Evolutionary conservation across 2,888 invertebrate genomes (phyloP).

Genomic region (Drosophila kokeensis): DNA sequence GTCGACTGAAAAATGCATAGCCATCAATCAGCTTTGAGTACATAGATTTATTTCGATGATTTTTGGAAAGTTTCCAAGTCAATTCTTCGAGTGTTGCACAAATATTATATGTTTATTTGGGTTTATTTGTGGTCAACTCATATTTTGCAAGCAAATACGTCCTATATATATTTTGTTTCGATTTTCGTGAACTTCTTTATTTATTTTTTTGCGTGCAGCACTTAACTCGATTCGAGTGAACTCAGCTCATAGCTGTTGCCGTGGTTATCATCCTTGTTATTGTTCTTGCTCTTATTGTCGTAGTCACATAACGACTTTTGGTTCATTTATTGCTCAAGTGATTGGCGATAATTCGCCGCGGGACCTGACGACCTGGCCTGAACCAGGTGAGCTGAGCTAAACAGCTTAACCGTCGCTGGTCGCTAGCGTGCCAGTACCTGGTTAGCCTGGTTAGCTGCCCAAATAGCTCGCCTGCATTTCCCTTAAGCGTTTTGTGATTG

Average conservation of each 20-base stretch:
- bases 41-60: not conserved
- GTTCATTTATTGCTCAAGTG: constrained; percentile 71
- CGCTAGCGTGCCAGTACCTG: not conserved
- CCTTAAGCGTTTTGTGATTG: constrained; percentile 57
- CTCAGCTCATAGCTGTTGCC: constrained; percentile 24
- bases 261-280: constrained; percentile 10
- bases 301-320: constrained; percentile 66
- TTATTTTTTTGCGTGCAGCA: constrained; percentile 21
- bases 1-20: not conserved
- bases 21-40: not conserved
- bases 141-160: not conserved
- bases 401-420: constrained; percentile 26
- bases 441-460: constrained; percentile 11
- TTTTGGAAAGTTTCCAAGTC: not conserved
- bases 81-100: not conserved
- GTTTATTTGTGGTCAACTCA: not conserved
- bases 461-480: constrained; percentile 39
- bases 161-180: not conserved
- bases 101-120: not conserved
- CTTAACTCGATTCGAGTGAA: constrained; percentile 26
- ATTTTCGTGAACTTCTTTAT: not conserved
- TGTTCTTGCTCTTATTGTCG: constrained; percentile 30
- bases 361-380: constrained; percentile 92
- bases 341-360: constrained; percentile 84
- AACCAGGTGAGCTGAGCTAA: constrained; percentile 20